These are phyloP conservation scores for Ruditapes philippinarum DNA, from an alignment of 1,140 invertebrate genomes.

Conservation along the genomic window DNA sequence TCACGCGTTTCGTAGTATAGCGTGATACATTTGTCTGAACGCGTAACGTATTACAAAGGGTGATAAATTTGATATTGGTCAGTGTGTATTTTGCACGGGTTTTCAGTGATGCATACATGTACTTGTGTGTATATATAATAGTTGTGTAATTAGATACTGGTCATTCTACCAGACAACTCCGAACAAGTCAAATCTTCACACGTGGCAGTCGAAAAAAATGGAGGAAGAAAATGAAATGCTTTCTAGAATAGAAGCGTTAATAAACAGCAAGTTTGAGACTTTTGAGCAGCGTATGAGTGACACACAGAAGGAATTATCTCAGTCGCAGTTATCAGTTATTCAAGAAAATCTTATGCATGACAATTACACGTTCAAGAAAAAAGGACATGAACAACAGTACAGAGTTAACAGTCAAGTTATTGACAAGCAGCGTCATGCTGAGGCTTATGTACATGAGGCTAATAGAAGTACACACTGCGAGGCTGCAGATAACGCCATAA, in stretches of 20 bases:
- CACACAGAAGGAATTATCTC: too few species aligned
- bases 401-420: neutral
- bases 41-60: too few species aligned
- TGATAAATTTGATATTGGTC: too few species aligned
- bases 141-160: too few species aligned
- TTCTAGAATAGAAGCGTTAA: neutral
- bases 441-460: neutral
- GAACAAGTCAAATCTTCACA: too few species aligned
- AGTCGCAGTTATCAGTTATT: neutral
- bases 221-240: neutral
- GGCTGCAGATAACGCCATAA: neutral
- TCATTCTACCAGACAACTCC: too few species aligned
- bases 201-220: neutral
- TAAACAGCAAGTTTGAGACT: neutral
- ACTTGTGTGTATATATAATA: too few species aligned
- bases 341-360: neutral
- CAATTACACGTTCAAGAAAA: neutral
- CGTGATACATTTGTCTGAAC: too few species aligned
- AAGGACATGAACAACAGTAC: slow-evolving; percentile 11
- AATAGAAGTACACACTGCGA: neutral
- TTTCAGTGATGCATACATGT: too few species aligned
- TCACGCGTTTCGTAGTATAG: too few species aligned
- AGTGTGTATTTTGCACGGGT: too few species aligned
- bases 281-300: too few species aligned
- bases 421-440: neutral